Percentiles rank a stretch among this genome's conserved stretches.
Conservation (phyloP, 1,140 invertebrate genomes). For the Euura saliciscinereae region DNA sequence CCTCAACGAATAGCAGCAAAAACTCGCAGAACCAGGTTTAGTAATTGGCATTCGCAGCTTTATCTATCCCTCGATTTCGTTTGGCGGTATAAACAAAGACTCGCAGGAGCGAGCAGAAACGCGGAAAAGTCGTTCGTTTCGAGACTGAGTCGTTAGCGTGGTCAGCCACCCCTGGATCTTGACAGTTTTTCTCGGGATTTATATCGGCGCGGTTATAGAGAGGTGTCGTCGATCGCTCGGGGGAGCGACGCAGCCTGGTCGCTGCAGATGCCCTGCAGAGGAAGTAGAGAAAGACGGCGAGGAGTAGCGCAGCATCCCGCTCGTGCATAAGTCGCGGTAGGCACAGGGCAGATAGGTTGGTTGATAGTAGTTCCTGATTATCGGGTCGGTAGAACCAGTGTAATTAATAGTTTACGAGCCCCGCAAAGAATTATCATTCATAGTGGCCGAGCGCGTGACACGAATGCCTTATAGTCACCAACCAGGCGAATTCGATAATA, state of each 20-base stretch:
- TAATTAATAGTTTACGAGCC: constrained; percentile 30
- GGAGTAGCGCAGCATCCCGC: neutral
- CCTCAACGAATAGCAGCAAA: neutral
- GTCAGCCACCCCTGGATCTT: neutral
- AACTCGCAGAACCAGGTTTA: constrained; percentile 7
- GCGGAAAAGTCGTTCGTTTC: neutral
- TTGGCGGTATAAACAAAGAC: constrained; percentile 2
- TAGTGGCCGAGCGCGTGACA: constrained; percentile 22
- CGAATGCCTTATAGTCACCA: constrained; percentile 6
- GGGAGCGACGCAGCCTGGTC: neutral
- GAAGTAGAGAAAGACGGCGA: neutral
- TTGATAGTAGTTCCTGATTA: constrained; percentile 23
- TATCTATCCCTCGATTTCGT: neutral
- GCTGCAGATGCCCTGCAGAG: neutral
- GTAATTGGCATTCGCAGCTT: constrained; percentile 7
- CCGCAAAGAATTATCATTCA: constrained; percentile 28
- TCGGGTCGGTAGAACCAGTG: constrained; percentile 17
- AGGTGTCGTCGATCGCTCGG: neutral
- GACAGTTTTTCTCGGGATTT: neutral
- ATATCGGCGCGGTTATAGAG: neutral
- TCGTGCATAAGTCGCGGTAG: neutral
- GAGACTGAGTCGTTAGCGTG: neutral
- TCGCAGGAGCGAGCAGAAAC: neutral
- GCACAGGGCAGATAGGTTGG: neutral
- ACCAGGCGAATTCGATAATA: neutral